Evolutionary conservation across 2,797 vertebrate genomes (phyloP).

Genomic region (Ispidina lecontei): DNA sequence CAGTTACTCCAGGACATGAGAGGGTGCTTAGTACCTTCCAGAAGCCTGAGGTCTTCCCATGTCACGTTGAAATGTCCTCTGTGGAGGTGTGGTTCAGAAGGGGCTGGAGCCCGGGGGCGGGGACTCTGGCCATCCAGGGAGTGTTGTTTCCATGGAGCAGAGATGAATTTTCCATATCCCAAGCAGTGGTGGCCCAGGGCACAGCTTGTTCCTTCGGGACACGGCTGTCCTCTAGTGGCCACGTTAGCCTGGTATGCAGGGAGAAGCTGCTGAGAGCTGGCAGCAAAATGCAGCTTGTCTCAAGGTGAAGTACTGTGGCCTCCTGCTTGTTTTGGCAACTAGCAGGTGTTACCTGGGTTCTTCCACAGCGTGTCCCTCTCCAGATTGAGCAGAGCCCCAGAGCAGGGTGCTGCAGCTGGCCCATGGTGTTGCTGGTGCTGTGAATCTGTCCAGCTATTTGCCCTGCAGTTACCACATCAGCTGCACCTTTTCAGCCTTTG

Average conservation of each 20-base stretch:
- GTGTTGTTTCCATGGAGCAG: not conserved
- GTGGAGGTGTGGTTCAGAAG: not conserved
- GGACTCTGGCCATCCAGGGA: not conserved
- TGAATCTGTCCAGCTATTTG: rapidly evolving
- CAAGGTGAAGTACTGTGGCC: not conserved
- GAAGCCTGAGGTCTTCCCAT: not conserved
- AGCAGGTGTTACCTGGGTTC: not conserved
- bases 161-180: not conserved
- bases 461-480: not conserved
- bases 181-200: not conserved
- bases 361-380: not conserved
- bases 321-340: not conserved
- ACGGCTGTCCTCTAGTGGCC: slow-evolving; percentile 4
- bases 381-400: not conserved
- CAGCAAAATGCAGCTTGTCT: not conserved
- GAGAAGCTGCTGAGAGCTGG: not conserved
- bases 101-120: not conserved
- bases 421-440: not conserved
- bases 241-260: rapidly evolving
- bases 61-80: not conserved
- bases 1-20: rapidly evolving
- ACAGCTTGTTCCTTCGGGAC: not conserved
- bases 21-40: not conserved
- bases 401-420: not conserved
- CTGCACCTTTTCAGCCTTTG: not conserved